Evolutionary conservation across 2,888 invertebrate species (phyloP), one percentile per base, ranked within the genome.

Genomic region (Nesidiocoris tenuis): DNA sequence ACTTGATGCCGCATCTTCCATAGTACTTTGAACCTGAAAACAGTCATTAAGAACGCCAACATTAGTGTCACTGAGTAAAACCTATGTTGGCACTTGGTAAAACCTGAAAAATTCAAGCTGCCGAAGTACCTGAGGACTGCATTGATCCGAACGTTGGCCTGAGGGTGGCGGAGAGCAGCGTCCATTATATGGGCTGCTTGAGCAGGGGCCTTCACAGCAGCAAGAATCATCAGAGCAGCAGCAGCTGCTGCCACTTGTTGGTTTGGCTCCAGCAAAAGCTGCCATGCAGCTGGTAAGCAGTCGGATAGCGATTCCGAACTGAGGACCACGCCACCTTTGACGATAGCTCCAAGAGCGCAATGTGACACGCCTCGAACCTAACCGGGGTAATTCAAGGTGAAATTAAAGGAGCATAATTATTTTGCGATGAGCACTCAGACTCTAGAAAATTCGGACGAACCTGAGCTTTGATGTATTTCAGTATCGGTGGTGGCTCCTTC

Each of bases 1-100:
- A 97, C 96, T 87, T 99, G 99, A 83, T 95, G 97, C 1, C 99
- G 88, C 80, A 95, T 90, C 82, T 96, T 95, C 98, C 98, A 99
- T 79, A 99, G 87, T 0, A 95, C 92, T 88, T 96, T 93, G 84
- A 96, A 97, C 78, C 94, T 89, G 76, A 9, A 25, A 59, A 21
- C 9, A 39, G 12, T 39, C 5, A 39, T 39, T n/a, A n/a, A n/a
- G n/a, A n/a, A n/a, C n/a, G n/a, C n/a, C n/a, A n/a, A n/a, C n/a
- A n/a, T n/a, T n/a, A n/a, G n/a, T n/a, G n/a, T n/a, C n/a, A n/a
- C n/a, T n/a, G n/a, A n/a, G n/a, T n/a, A n/a, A n/a, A n/a, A n/a
- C n/a, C n/a, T n/a, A n/a, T n/a, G n/a, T n/a, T n/a, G n/a, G n/a
- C n/a, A n/a, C n/a, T n/a, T n/a, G n/a, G n/a, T n/a, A n/a, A n/a